A percentile compares a stretch with the other conserved stretches of the same genome.
Evolutionary conservation across 1,140 invertebrate genomes (phyloP).

Genomic region (Megalonaias nervosa): DNA sequence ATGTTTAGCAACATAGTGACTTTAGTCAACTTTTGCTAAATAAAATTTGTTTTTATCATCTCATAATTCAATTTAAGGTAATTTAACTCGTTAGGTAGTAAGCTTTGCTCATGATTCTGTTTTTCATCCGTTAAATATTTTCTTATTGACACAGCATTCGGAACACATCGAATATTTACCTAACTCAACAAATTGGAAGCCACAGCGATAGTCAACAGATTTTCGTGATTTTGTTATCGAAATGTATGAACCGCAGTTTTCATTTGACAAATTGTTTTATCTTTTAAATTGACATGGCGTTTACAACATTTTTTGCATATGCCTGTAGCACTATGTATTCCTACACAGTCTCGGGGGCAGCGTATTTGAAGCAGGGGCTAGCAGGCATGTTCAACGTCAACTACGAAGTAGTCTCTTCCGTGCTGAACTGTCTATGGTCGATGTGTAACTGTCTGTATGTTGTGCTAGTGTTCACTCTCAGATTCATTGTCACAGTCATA

Average conservation of each 20-base stretch:
- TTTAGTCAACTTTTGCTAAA: too few relatives aligned
- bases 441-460: slow-evolving; percentile 17
- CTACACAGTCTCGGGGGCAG: background rate
- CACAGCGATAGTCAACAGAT: background rate
- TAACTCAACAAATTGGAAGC: too few relatives aligned
- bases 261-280: background rate
- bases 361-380: background rate
- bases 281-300: background rate
- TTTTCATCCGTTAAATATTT: too few relatives aligned
- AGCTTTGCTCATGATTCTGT: too few relatives aligned
- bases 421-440: slow-evolving; percentile 8
- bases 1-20: too few relatives aligned
- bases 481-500: slow-evolving; percentile 4
- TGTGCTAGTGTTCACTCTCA: background rate
- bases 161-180: too few relatives aligned
- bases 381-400: slow-evolving; percentile 14
- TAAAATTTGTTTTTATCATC: too few relatives aligned
- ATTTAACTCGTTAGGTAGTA: too few relatives aligned
- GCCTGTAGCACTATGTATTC: background rate
- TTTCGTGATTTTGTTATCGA: background rate
- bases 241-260: background rate
- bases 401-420: slow-evolving; percentile 1
- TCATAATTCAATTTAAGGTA: too few relatives aligned
- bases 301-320: background rate
- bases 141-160: too few relatives aligned